Evolutionary conservation across 2,888 invertebrate species (phyloP).

Genomic region (Abrostola triplasia): DNA sequence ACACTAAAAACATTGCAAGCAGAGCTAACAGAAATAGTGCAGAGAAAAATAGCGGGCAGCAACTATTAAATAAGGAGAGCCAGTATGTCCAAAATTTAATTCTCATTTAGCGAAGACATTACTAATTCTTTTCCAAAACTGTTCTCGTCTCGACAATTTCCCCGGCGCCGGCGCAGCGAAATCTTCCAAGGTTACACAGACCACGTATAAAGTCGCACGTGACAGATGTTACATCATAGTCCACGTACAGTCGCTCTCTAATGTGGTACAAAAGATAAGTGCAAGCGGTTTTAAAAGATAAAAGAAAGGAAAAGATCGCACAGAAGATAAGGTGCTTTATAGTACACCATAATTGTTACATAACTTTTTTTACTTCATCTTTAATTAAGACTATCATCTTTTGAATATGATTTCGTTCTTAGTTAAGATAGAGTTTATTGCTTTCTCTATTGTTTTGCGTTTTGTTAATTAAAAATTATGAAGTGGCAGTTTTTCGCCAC

Average conservation of each 20-base stretch:
- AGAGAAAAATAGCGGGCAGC: too few species aligned
- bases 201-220: conserved; percentile 13
- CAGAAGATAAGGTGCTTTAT: neutral
- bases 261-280: conserved; percentile 3
- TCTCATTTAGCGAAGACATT: neutral
- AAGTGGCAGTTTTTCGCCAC: too few species aligned
- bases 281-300: conserved; percentile 7
- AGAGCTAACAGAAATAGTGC: too few species aligned
- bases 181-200: conserved; percentile 11
- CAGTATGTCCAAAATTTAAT: too few species aligned
- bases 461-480: too few species aligned
- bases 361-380: too few species aligned
- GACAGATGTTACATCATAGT: conserved; percentile 18
- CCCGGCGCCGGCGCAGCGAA: neutral
- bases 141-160: neutral
- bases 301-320: neutral
- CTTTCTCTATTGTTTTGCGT: too few species aligned
- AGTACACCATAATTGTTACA: neutral
- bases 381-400: too few species aligned
- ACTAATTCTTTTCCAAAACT: neutral
- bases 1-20: too few species aligned
- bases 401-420: too few species aligned
- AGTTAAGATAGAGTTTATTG: too few species aligned
- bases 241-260: conserved; percentile 22
- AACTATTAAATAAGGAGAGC: too few species aligned